Base-by-base conservation (phyloP, 2,888 invertebrate species). In the Lydus trimaculatus region DNA sequence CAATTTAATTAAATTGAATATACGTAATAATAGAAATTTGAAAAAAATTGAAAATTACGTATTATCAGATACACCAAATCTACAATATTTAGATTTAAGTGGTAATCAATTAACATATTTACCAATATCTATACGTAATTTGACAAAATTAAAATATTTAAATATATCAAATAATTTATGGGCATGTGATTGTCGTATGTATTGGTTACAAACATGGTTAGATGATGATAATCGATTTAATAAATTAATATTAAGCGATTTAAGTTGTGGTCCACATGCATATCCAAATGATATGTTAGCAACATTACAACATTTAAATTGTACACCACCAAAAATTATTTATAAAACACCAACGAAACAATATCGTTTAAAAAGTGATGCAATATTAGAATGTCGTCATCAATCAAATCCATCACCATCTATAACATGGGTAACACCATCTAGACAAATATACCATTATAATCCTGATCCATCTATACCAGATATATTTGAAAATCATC, bases 381-480 rank as follows among this genome's bases (percentile, higher is more conserved):
- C 93, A 1, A 84, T 92, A 20, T 85, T 97, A 36, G 91, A 93
- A 79, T 97, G 96, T 85, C 89, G 90, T 71, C 80, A 74, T 66
- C 73, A 72, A 48, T 87, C 88, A 33, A 94, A 94, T 0, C 95
- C 95, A 0, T 85, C 88, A 58, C 94, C 95, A 1, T 92, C 93
- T 58, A 89, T 96, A 63, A 93, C 93, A 13, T 97, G 96, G 96
- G 90, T 94, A 31, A 94, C 95, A 2, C 94, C 94, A 4, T 89
- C 87, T 0, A 88, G 91, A 64, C 87, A 90, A 78, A 89, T 93
- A 20, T 89, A 90, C 76, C 93, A 94, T 72, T 94, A 94, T 91
- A 92, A 92, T 82, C 93, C 93, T 0, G 92, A 94, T 78, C 90
- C 90, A 0, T 86, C 84, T 11, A 87, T 89, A 39, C 89, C 89